Percentiles rank a stretch among this genome's conserved stretches.
Conservation (phyloP, 1,140 invertebrate species). For the Zaprionus vittiger region DNA sequence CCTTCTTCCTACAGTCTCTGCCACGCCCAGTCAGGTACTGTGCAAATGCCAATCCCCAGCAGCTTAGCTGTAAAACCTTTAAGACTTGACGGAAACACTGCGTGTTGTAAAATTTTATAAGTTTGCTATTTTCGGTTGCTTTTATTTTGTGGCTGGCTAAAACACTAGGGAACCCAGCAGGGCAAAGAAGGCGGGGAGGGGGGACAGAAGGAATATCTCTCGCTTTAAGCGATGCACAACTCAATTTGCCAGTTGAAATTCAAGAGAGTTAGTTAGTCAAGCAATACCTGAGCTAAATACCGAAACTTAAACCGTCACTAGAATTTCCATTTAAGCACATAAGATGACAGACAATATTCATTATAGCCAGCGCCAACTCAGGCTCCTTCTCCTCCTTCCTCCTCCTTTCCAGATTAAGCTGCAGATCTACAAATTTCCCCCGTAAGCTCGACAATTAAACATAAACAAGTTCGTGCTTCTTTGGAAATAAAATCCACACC, state of each 20-base stretch:
- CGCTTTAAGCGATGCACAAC: conserved; percentile 2
- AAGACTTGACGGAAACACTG: conserved; percentile 73
- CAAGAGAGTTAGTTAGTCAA: not conserved
- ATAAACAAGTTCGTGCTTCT: conserved; percentile 56
- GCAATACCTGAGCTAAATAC: conserved; percentile 5
- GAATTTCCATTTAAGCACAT: not conserved
- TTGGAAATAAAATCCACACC: conserved; percentile 74
- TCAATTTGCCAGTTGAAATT: not conserved
- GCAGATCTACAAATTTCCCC: conserved; percentile 35
- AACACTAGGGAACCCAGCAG: not conserved
- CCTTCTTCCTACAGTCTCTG: not conserved
- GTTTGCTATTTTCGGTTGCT: conserved; percentile 61
- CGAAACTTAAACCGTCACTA: not conserved
- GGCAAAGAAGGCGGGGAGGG: not conserved
- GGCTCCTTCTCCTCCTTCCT: not conserved
- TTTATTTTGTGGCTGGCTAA: conserved; percentile 59
- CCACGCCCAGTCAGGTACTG: conserved; percentile 23
- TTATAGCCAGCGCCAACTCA: not conserved
- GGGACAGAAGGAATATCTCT: not conserved
- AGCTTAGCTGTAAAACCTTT: conserved; percentile 79
- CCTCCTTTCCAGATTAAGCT: not conserved
- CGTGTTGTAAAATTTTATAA: conserved; percentile 80
- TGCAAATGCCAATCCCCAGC: conserved; percentile 40
- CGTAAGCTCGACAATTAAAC: conserved; percentile 62
- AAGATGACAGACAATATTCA: not conserved